A percentile compares a stretch with the other conserved stretches of the same genome.
Conservation (phyloP, 2,113 vertebrate species). For the Pseudonaja textilis region DNA sequence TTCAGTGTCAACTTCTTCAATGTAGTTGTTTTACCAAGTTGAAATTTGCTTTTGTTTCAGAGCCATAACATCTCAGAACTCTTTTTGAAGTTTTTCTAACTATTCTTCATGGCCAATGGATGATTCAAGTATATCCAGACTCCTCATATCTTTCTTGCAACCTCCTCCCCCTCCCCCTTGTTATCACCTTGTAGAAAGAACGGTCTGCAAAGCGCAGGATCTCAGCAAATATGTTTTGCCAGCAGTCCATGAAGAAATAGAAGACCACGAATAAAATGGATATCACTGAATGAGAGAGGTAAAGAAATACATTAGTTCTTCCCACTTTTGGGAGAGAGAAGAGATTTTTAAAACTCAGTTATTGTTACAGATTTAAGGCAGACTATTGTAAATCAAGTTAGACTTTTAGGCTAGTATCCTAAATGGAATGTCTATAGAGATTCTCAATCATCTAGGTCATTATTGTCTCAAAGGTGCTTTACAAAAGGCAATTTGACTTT, state of each 20-base stretch:
- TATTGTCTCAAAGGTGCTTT: too few species aligned
- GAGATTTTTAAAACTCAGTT: not conserved
- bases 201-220: conserved; percentile 82
- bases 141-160: not conserved
- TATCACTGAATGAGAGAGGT: conserved; percentile 59
- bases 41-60: not conserved
- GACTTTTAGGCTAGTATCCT: not conserved
- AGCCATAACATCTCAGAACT: not conserved
- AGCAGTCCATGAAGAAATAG: conserved; percentile 76
- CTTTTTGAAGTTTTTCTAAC: not conserved
- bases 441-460: not conserved
- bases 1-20: not conserved
- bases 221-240: conserved; percentile 81
- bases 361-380: not conserved
- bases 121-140: not conserved
- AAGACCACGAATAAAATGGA: conserved; percentile 73
- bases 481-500: too few species aligned
- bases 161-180: not conserved
- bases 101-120: not conserved
- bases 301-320: not conserved
- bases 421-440: not conserved
- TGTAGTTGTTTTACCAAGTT: not conserved
- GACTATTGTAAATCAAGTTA: not conserved
- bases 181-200: conserved; percentile 81
- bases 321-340: not conserved